Evolutionary conservation across 2,888 invertebrate genomes (phyloP).

Genomic region (Sympetrum striolatum): DNA sequence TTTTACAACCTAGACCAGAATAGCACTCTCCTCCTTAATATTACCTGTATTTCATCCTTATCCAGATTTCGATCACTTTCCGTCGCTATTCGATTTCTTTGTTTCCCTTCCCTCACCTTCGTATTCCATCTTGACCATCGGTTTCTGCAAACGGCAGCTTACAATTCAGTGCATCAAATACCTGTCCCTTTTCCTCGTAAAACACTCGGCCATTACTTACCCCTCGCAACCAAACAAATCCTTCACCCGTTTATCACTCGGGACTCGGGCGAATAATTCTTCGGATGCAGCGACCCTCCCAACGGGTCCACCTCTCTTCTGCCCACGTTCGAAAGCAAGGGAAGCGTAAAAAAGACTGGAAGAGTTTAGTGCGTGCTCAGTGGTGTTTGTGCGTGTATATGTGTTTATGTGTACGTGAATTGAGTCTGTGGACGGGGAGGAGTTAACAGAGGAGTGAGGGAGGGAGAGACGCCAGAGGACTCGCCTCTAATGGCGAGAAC

Average conservation of each 20-base stretch:
- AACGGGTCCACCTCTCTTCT: not conserved
- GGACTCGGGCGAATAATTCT: not conserved
- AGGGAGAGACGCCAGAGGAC: not conserved
- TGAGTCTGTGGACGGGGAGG: not conserved
- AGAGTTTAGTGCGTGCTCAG: not conserved
- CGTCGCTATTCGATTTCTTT: not conserved
- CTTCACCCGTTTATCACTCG: not conserved
- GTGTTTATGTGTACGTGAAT: not conserved
- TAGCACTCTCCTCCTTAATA: too few relatives aligned
- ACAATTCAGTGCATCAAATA: not conserved
- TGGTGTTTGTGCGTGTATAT: not conserved
- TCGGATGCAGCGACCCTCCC: not conserved
- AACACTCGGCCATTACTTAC: not conserved
- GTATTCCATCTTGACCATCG: not conserved
- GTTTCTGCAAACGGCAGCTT: not conserved
- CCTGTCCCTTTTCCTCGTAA: not conserved
- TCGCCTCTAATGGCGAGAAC: not conserved
- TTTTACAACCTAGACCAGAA: too few relatives aligned
- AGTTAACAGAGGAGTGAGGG: too few relatives aligned
- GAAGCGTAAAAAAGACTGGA: not conserved
- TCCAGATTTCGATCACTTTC: too few relatives aligned
- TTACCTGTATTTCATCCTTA: too few relatives aligned
- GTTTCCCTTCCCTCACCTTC: not conserved
- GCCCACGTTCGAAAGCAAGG: not conserved
- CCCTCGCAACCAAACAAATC: not conserved